A percentile compares a stretch with the other conserved stretches of the same genome.
Conservation (phyloP, 2,888 invertebrate genomes). For the Cephus pulcher region DNA sequence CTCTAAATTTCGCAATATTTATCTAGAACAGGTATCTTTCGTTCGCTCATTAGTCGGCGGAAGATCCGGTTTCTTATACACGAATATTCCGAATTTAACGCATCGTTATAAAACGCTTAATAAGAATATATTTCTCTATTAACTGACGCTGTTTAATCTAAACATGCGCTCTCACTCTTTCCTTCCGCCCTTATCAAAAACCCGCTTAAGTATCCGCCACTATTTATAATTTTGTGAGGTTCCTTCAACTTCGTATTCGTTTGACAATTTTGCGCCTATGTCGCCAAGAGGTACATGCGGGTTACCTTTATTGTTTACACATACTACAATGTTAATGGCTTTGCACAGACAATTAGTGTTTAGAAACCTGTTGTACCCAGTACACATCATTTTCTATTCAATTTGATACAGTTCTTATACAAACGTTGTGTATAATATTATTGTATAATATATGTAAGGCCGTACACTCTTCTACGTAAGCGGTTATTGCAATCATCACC, state of each 20-base stretch:
- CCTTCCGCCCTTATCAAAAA: neutral
- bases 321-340: neutral
- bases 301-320: neutral
- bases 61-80: neutral
- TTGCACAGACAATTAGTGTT: neutral
- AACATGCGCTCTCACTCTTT: neutral
- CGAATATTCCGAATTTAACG: neutral
- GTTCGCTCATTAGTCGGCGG: neutral
- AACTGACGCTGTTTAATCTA: neutral
- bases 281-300: slow-evolving; percentile 4
- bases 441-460: neutral
- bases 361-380: neutral
- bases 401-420: neutral
- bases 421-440: neutral
- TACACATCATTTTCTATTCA: neutral
- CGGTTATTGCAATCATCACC: neutral
- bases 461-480: neutral
- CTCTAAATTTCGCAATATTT: neutral
- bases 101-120: neutral
- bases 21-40: neutral
- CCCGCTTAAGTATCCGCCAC: neutral
- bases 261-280: slow-evolving; percentile 2
- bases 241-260: slow-evolving; percentile 23
- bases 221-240: neutral
- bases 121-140: neutral